Evolutionary conservation across 2,797 vertebrate species (phyloP).

Genomic region (Cynopterus sphinx): DNA sequence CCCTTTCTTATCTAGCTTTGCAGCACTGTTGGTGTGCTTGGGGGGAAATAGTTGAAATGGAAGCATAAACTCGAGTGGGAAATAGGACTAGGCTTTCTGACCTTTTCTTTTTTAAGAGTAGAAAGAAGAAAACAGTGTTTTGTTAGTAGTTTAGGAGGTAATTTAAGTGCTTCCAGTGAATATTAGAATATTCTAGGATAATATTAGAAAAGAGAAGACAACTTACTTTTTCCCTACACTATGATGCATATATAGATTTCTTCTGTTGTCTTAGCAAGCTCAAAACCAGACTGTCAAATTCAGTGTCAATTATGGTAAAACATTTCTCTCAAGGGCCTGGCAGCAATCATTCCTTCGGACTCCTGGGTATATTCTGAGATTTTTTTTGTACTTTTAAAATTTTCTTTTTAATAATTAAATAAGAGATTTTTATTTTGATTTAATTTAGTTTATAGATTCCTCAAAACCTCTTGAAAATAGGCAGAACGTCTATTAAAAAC

Average conservation of each 20-base stretch:
- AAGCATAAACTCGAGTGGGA: neutral
- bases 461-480: neutral
- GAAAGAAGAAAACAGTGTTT: neutral
- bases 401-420: conserved; percentile 44
- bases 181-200: neutral
- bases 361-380: neutral
- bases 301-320: neutral
- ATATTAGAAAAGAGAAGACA: neutral
- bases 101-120: neutral
- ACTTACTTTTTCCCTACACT: neutral
- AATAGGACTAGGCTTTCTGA: neutral
- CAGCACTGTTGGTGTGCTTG: neutral
- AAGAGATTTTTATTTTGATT: neutral
- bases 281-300: neutral
- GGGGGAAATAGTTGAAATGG: neutral
- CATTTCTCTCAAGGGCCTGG: neutral
- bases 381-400: conserved; percentile 7
- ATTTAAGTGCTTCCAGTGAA: neutral
- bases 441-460: neutral
- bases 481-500: neutral
- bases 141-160: neutral
- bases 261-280: neutral
- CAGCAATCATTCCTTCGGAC: neutral
- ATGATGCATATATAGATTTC: neutral
- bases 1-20: neutral